Evolutionary conservation across 2,113 vertebrate species (phyloP), one percentile per base, ranked within the genome.

Genomic region (Calypte anna): DNA sequence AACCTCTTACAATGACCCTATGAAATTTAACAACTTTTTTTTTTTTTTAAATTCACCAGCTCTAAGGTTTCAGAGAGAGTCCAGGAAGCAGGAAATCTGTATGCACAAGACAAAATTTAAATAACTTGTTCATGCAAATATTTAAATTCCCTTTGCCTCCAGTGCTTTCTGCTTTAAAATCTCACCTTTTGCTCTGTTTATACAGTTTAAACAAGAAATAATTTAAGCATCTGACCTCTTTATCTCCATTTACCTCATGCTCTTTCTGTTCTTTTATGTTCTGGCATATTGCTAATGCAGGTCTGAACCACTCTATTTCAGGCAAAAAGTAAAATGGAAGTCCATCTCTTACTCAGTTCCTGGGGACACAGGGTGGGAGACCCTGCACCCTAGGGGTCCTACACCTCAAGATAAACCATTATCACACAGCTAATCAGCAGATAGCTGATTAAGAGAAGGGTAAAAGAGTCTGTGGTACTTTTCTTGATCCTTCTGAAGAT

Each of bases 371-470:
- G 0, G 0, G 10, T 22, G n/a, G 33, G 6, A 76, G 1, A 7
- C 10, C 4, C 22, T 84, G 14, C 5, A 31, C 7, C 3, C 7
- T 80, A 5, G 80, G 31, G 22, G 7, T 8, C 9, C 22, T 53
- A 6, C 20, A 28, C 20, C 12, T 86, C 40, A 46, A 73, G 28
- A n/a, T 18, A 61, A 31, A 57, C 4, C 33, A 40, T n/a, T 43
- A 64, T 2, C 2, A 38, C 5, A 10, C 0, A 88, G 9, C 1
- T 1, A 13, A 14, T 44, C 40, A 64, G 2, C 2, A 38, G 4
- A 10, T 0, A 88, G 9, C 1, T 1, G 12, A 14, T 44, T 53
- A 62, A 16, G 22, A 80, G n/a, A 89, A 48, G 6, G 12, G 10
- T 73, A 18, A 30, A 69, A 40, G 3, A 27, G 43, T 81, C 55